A percentile compares a stretch with the other conserved stretches of the same genome.
Conservation (phyloP, 2,113 vertebrate species). For the Sula dactylatra region DNA sequence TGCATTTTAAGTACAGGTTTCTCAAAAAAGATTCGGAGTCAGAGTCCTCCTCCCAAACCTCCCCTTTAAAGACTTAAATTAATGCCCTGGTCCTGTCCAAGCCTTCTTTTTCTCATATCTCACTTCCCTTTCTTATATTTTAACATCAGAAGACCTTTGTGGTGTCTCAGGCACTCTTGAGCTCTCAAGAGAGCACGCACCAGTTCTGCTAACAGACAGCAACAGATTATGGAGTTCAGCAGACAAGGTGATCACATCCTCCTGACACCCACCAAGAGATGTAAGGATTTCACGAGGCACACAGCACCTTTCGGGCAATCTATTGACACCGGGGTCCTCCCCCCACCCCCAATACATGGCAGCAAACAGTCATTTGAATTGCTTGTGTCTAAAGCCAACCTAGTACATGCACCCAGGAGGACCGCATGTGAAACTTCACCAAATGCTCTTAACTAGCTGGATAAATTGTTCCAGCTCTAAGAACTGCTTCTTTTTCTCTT, state of each 20-base stretch:
- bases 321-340: too few species aligned
- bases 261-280: background rate
- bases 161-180: background rate
- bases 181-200: background rate
- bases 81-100: background rate
- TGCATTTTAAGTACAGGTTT: background rate
- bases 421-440: background rate
- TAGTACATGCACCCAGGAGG: background rate
- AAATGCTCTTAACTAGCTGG: background rate
- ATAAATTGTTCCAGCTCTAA: background rate
- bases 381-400: background rate
- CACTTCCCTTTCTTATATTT: background rate
- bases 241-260: background rate
- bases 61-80: background rate
- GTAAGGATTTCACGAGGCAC: background rate
- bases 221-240: background rate
- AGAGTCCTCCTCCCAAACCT: rapidly evolving
- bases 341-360: background rate
- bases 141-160: background rate
- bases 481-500: background rate
- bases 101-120: background rate
- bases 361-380: background rate
- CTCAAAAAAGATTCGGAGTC: background rate
- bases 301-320: background rate
- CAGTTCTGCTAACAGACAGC: background rate